Percentiles rank a stretch among this genome's conserved stretches.
Conservation (phyloP, 2,113 vertebrate species). For the Plecturocebus donacophilus region DNA sequence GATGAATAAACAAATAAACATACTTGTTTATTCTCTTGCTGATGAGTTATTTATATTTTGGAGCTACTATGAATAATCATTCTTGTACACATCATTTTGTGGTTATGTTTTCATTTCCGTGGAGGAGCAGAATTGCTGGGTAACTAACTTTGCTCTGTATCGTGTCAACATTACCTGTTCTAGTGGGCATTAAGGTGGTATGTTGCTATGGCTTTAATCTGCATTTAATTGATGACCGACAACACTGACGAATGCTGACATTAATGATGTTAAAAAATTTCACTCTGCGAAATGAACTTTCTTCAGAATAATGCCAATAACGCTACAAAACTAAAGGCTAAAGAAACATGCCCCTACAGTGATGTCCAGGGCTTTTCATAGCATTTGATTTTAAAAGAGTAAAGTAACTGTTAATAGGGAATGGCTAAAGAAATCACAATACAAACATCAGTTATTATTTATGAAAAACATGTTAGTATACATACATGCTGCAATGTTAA, state of each 20-base stretch:
- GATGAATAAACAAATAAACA: background rate
- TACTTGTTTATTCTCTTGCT: background rate
- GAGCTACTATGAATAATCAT: background rate
- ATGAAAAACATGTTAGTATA: background rate
- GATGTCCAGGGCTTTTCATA: background rate
- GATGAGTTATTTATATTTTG: background rate
- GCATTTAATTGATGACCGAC: background rate
- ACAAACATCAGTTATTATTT: background rate
- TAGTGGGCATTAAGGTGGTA: background rate
- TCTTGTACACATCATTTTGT: background rate
- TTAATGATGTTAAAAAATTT: background rate
- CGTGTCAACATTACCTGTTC: background rate
- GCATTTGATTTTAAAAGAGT: background rate
- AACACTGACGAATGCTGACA: background rate
- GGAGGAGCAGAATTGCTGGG: background rate
- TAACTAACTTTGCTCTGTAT: background rate
- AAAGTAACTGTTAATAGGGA: background rate
- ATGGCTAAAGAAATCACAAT: background rate
- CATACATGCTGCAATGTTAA: background rate
- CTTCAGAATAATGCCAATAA: constrained; percentile 34
- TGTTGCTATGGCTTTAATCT: background rate
- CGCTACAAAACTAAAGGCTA: background rate
- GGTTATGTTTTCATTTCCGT: background rate
- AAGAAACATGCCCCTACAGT: background rate
- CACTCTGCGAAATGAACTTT: background rate